A percentile compares a stretch with the other conserved stretches of the same genome.
Conservation (phyloP, 2,888 invertebrate species). For the Drosophila sordidapex region DNA sequence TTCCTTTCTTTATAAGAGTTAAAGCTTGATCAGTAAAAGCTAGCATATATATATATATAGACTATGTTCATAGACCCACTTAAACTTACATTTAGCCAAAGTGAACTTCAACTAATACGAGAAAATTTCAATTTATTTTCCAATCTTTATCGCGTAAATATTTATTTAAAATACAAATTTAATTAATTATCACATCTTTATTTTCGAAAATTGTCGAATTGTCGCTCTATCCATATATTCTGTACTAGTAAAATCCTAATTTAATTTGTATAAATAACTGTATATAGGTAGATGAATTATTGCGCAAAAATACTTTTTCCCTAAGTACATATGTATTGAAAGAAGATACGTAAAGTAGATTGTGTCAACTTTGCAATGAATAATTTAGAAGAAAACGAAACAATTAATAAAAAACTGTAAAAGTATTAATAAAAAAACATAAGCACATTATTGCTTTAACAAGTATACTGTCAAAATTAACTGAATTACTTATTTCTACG, state of each 20-base stretch:
- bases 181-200: background rate
- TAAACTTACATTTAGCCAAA: constrained; percentile 11
- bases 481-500: background rate
- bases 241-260: constrained; percentile 12
- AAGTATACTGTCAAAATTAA: background rate
- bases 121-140: background rate
- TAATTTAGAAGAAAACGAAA: constrained; percentile 18
- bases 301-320: constrained; percentile 16
- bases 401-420: constrained; percentile 19
- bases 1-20: constrained; percentile 54
- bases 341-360: constrained; percentile 16
- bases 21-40: constrained; percentile 11
- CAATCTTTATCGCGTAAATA: background rate
- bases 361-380: constrained; percentile 22
- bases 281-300: constrained; percentile 57
- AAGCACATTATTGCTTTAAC: background rate
- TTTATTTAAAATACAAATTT: background rate
- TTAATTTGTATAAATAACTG: constrained; percentile 23
- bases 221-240: background rate
- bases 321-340: constrained; percentile 27
- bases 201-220: too few relatives aligned
- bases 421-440: constrained; percentile 15
- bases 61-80: constrained; percentile 5
- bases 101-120: background rate
- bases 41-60: background rate